A percentile compares a stretch with the other conserved stretches of the same genome.
Conservation (phyloP, 1,140 invertebrate species). For the Latrodectus geometricus region DNA sequence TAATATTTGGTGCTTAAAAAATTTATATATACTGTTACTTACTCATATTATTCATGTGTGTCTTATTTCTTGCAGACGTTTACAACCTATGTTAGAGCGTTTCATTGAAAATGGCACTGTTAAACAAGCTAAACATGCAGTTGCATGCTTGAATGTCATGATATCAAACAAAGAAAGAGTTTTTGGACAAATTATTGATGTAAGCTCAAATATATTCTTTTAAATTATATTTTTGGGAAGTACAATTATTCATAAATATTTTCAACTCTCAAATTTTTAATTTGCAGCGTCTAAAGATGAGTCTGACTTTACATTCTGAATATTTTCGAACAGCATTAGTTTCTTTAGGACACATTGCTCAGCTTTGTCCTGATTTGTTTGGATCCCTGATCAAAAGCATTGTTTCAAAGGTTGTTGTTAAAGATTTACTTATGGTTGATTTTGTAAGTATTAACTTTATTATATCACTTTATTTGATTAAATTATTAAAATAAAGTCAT, state of each 20-base stretch:
- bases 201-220: constrained; percentile 74
- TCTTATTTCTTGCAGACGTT: constrained; percentile 67
- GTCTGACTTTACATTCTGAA: constrained; percentile 80
- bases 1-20: too few relatives aligned
- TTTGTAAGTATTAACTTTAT: constrained; percentile 63
- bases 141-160: constrained; percentile 88
- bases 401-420: constrained; percentile 94
- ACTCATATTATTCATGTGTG: too few relatives aligned
- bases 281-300: constrained; percentile 70
- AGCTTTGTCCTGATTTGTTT: constrained; percentile 88
- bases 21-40: too few relatives aligned
- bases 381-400: constrained; percentile 91
- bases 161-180: constrained; percentile 82
- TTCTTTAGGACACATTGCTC: constrained; percentile 92
- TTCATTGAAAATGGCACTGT: constrained; percentile 88
- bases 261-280: background rate
- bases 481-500: background rate
- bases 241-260: background rate
- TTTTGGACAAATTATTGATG: constrained; percentile 88
- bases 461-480: background rate
- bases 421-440: constrained; percentile 92
- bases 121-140: constrained; percentile 96
- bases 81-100: constrained; percentile 87
- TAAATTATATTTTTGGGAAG: background rate
- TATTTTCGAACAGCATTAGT: constrained; percentile 94